Evolutionary conservation across 53 echinoderm and acorn worm genomes (phyloP), one percentile per base, ranked within the genome.

Genomic region (Mesocentrotus franciscanus): DNA sequence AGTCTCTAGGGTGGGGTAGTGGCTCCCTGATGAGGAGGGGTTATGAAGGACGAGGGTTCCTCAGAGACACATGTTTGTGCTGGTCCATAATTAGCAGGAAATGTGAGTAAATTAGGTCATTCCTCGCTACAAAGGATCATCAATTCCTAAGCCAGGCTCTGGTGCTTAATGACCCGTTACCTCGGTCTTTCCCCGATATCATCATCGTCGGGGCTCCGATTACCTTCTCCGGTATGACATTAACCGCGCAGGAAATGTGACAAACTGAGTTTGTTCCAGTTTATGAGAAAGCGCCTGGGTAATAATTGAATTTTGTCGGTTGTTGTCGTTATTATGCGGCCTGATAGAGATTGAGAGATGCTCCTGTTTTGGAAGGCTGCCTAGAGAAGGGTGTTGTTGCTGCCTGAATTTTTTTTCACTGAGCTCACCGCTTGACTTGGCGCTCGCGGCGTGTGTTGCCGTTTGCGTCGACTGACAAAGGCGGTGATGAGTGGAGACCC

Each of bases 261-360:
- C 93, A 93, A 93, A 93, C 93, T 81, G 30, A 93, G 93, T 93
- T 93, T 93, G 93, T 93, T 93, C 93, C 93, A 78, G 81, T 93
- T 93, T 93, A 42, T 81, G 83, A 78, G 93, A 93, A 81, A 93
- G 78, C 81, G 78, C 93, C 93, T 79, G 57, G 56, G 78, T 78
- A 59, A 58, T 93, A 93, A 93, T 93, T 81, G 93, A 93, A 93
- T 93, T 66, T 93, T 56, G 93, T 93, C 78, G 93, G 55, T 92
- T 91, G 91, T 91, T 91, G 91, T 66, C 66, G 91, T 91, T 91
- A 64, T 91, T 91, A 61, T 36, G 91, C 17, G 91, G 18, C 35
- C 91, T 64, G 91, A 91, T 35, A 91, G 61, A 91, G 91, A 91
- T 61, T 57, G 91, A 91, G 91, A 35, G 91, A 91, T 64, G 91